Evolutionary conservation across 1,140 invertebrate species (phyloP), one percentile per base, ranked within the genome.

Genomic region (Drosophila cardini): DNA sequence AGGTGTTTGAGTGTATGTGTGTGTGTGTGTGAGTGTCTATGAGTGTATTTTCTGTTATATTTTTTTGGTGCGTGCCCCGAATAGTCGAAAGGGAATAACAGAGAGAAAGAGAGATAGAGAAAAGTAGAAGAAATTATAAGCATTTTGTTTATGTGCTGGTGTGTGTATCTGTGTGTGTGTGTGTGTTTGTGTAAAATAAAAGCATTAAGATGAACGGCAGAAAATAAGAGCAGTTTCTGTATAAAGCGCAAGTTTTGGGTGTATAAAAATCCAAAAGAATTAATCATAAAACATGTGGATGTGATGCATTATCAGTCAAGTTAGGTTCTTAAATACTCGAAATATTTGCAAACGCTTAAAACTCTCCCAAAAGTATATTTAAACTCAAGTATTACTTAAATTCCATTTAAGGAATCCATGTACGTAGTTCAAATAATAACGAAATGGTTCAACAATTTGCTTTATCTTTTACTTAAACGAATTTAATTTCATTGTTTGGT

Each of bases 11-110:
- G 45, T 67, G 40, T 74, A 55, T 69, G 73, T 76, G 50, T 57
- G 36, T 78, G 36, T 52, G 48, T 43, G 70, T 67, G 48, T 63
- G 68, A 55, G 36, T 46, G 48, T 43, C 65, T 67, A 43, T 63
- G 68, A 55, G 50, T 46, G 71, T 61, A 53, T 74, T 68, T 81
- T 57, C 36, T 56, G 48, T 40, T 13, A 36, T 36, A 21, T 26
- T 67, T 58, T 58, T 70, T 65, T 76, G n/a, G 78, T 86, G 83
- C 82, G 83, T 86, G 83, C 83, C 62, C 83, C 60, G 76, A 85
- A 73, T 79, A 79, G 11, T 60, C 43, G 36, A 69, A 42, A 38
- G 10, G 36, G 52, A 57, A 53, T 72, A 46, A 69, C 32, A 42
- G 61, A 76, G 13, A 38, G 32, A 26, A 11, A 48, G 11, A 55